Evolutionary conservation across 30 jellyfish, hydroid and myxozoan species (phyloP).

Genomic region (Calvadosia cruxmelitensis): DNA sequence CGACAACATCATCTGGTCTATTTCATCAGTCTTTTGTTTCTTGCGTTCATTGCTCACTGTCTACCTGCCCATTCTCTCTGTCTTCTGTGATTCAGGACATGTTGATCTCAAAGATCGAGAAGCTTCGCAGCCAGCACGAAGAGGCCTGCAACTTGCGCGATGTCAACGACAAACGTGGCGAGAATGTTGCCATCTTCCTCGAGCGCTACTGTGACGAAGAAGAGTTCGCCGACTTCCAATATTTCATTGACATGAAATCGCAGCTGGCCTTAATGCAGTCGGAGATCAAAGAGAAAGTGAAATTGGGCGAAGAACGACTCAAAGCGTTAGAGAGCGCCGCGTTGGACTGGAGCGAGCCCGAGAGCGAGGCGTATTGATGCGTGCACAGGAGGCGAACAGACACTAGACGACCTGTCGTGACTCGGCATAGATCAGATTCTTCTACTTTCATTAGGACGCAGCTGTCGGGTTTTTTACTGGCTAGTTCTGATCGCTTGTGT

Average conservation of each 20-base stretch:
- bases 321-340: constrained; percentile 81
- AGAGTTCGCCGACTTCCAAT: constrained; percentile 78
- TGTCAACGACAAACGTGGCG: constrained; percentile 95
- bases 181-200: constrained; percentile 73
- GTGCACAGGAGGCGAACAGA: too few relatives aligned
- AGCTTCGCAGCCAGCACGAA: constrained; percentile 79
- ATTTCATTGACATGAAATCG: constrained; percentile 92
- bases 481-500: too few relatives aligned
- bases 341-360: constrained; percentile 30
- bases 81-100: constrained; percentile 39
- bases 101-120: constrained; percentile 60
- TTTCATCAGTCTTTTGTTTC: too few relatives aligned
- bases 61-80: too few relatives aligned
- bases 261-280: constrained; percentile 95
- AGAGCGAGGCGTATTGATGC: not conserved
- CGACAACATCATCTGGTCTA: too few relatives aligned
- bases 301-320: constrained; percentile 83
- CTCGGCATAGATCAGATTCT: too few relatives aligned
- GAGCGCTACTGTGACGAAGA: constrained; percentile 81
- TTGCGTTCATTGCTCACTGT: too few relatives aligned
- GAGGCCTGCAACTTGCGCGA: constrained; percentile 90
- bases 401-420: too few relatives aligned
- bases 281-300: constrained; percentile 86
- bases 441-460: too few relatives aligned
- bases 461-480: too few relatives aligned